phyloP scores from a whole-genome alignment of 2,888 invertebrate genomes.

The Arctia plantaginis region DNA sequence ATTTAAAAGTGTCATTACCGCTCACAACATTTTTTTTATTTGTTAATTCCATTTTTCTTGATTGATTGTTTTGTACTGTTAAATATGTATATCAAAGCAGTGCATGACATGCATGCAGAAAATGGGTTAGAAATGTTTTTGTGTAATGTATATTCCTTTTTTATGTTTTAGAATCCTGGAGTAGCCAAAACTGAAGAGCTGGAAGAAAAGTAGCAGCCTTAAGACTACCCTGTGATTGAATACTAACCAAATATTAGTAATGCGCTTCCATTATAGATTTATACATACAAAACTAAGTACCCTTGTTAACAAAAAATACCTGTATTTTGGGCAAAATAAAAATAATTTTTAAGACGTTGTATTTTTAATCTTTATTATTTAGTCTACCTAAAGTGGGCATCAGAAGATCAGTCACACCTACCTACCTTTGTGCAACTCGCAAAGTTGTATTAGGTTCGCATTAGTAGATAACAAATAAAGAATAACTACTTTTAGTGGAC shows the following conservation, averaged over 20 bases:
- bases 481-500: background rate
- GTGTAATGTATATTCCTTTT: constrained; percentile 26
- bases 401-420: background rate
- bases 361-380: constrained; percentile 24
- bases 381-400: background rate
- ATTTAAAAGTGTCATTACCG: background rate
- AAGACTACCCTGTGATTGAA: constrained; percentile 44
- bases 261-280: constrained; percentile 46
- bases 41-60: background rate
- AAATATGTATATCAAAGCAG: background rate
- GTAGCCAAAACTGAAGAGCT: constrained; percentile 50
- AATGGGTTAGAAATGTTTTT: background rate
- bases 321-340: constrained; percentile 49
- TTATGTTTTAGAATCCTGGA: constrained; percentile 54
- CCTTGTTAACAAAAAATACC: constrained; percentile 45
- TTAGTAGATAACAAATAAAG: background rate
- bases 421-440: background rate
- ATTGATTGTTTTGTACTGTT: background rate
- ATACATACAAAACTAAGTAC: constrained; percentile 38
- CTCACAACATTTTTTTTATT: background rate
- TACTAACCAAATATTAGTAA: constrained; percentile 36
- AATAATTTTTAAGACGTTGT: constrained; percentile 35
- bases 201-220: constrained; percentile 28
- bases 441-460: background rate
- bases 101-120: constrained; percentile 12